Evolutionary conservation across 2,113 vertebrate genomes (phyloP).

Genomic region (Gymnorhina tibicen): DNA sequence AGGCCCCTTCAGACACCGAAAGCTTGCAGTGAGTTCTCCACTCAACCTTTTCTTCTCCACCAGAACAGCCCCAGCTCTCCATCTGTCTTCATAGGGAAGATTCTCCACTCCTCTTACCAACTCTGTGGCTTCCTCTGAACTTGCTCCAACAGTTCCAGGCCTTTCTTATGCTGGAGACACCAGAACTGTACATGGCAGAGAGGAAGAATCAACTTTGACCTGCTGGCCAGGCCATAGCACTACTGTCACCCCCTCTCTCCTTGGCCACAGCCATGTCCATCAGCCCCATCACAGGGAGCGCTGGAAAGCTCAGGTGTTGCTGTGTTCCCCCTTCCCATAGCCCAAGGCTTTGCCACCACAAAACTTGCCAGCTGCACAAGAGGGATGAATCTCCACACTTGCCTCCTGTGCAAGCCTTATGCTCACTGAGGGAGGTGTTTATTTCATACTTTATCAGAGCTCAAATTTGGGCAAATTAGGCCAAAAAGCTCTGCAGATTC

Average conservation of each 20-base stretch:
- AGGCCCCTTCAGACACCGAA: neutral
- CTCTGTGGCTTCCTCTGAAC: neutral
- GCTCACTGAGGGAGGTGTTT: neutral
- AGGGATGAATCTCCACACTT: neutral
- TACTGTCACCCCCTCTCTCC: neutral
- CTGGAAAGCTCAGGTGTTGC: neutral
- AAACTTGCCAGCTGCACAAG: neutral
- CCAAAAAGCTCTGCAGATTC: neutral
- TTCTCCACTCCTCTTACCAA: neutral
- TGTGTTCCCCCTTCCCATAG: neutral
- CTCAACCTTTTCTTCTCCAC: neutral
- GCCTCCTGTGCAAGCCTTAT: neutral
- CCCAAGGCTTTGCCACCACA: neutral
- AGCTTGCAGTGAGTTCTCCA: neutral
- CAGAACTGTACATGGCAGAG: neutral
- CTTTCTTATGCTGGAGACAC: neutral
- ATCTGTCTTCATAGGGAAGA: neutral
- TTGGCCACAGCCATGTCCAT: neutral
- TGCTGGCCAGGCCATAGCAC: neutral
- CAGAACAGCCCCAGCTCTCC: neutral
- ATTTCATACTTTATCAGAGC: neutral
- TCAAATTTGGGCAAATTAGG: neutral
- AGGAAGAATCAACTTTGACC: rapidly evolving
- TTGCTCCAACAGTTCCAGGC: neutral
- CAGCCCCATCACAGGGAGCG: neutral